These are phyloP conservation scores for Melinaea menophilus DNA, from an alignment of 2,888 invertebrate species.

Conservation along the genomic window DNA sequence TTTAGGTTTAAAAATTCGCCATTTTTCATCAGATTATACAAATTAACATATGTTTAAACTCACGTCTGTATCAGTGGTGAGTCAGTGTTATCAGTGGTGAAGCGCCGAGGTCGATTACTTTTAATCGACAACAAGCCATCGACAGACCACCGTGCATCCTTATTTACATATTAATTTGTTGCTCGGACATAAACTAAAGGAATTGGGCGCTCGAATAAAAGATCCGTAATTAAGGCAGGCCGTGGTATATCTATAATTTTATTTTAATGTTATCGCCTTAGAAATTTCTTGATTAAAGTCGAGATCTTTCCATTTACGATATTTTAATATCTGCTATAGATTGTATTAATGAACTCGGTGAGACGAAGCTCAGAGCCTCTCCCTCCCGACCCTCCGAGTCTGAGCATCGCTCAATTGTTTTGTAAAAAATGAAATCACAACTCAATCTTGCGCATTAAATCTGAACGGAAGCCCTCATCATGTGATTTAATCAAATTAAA, in stretches of 20 bases:
- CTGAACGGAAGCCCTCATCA: conserved; percentile 58
- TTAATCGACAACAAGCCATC: conserved; percentile 41
- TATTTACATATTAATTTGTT: conserved; percentile 76
- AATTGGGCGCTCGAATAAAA: conserved; percentile 66
- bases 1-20: not conserved
- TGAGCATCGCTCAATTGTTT: conserved; percentile 28
- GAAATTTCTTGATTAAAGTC: conserved; percentile 49
- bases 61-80: conserved; percentile 8
- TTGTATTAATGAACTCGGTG: too few species aligned
- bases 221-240: conserved; percentile 62
- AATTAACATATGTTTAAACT: not conserved
- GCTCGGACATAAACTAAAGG: conserved; percentile 74
- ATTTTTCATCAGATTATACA: not conserved
- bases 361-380: too few species aligned
- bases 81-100: conserved; percentile 24
- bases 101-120: conserved; percentile 33
- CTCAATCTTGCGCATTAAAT: conserved; percentile 37
- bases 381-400: conserved; percentile 4
- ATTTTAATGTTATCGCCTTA: conserved; percentile 57
- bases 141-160: conserved; percentile 65
- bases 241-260: conserved; percentile 61
- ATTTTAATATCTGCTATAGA: not conserved
- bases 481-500: conserved; percentile 62
- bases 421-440: conserved; percentile 30
- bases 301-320: not conserved